Evolutionary conservation across 2,113 vertebrate species (phyloP).

Genomic region (Trinectes maculatus): DNA sequence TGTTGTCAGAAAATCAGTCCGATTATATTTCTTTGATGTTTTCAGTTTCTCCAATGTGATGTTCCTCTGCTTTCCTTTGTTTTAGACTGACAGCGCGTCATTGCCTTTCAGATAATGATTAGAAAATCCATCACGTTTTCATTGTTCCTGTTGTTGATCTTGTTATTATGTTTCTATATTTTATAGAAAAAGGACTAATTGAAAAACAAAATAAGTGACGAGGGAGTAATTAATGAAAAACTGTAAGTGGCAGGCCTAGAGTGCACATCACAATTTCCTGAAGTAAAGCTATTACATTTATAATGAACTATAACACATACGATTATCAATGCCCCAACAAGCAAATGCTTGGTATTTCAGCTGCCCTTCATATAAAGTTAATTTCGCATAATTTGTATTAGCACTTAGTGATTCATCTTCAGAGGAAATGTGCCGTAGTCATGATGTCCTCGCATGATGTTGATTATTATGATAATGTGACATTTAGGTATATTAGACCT

Average conservation of each 20-base stretch:
- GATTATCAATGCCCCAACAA: not conserved
- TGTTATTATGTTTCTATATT: too few relatives aligned
- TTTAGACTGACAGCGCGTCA: not conserved
- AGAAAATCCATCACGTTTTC: not conserved
- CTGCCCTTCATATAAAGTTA: not conserved
- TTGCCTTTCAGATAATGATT: not conserved
- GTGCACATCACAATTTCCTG: not conserved
- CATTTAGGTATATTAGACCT: slow-evolving; percentile 13
- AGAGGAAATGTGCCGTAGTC: not conserved
- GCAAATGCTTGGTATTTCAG: not conserved
- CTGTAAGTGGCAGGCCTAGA: not conserved
- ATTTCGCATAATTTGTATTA: not conserved
- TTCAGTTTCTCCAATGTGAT: not conserved
- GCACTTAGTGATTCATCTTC: too few relatives aligned
- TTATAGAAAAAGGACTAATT: not conserved
- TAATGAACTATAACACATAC: not conserved
- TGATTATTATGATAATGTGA: slow-evolving; percentile 20
- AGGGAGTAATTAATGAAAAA: not conserved
- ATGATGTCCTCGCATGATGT: not conserved
- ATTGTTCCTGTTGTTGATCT: not conserved
- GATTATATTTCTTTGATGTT: not conserved
- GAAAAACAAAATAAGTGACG: not conserved
- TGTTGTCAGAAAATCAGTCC: too few relatives aligned
- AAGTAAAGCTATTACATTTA: not conserved
- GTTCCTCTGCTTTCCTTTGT: not conserved